phyloP scores from a whole-genome alignment of 2,797 vertebrate genomes.

The Cottoperca gobio region DNA sequence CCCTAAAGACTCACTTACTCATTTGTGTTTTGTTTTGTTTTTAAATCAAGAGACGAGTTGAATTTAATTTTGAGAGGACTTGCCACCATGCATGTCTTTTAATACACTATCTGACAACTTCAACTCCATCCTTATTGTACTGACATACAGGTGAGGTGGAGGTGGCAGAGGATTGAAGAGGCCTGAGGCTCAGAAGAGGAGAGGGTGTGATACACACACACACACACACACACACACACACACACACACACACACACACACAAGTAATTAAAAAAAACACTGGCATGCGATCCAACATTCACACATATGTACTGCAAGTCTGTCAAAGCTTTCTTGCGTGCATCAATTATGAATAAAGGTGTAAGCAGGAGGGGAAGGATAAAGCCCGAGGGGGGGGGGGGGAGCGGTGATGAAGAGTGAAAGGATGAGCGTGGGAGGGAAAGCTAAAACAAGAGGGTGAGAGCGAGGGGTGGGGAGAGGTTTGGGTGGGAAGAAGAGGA shows the following conservation, averaged over 20 bases:
- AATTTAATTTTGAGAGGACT: background rate
- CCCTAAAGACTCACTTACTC: background rate
- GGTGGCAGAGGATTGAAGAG: slow-evolving; percentile 26
- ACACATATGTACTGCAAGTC: slow-evolving; percentile 57
- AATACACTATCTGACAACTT: background rate
- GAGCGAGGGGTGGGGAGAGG: slow-evolving; percentile 23
- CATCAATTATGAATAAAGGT: slow-evolving; percentile 84
- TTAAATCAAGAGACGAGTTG: background rate
- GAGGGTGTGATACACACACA: slow-evolving; percentile 20
- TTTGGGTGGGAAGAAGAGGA: slow-evolving; percentile 65
- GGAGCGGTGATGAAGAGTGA: slow-evolving; percentile 36
- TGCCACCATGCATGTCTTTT: slow-evolving; percentile 1
- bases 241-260: too few relatives aligned
- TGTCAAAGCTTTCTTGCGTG: slow-evolving; percentile 62
- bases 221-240: slow-evolving; percentile 25
- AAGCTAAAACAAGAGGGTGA: slow-evolving; percentile 58
- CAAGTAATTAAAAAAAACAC: slow-evolving; percentile 15
- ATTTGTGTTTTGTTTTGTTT: too few relatives aligned
- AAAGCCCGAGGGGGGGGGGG: slow-evolving; percentile 34
- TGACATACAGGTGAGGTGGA: slow-evolving; percentile 29
- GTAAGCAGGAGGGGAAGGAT: slow-evolving; percentile 74
- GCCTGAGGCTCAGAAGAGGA: slow-evolving; percentile 50
- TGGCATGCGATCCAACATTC: slow-evolving; percentile 52
- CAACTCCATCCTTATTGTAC: background rate
- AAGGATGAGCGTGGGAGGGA: slow-evolving; percentile 63